Conservation (phyloP, 2,888 invertebrate genomes). For the Lasioglossum villosulum region DNA sequence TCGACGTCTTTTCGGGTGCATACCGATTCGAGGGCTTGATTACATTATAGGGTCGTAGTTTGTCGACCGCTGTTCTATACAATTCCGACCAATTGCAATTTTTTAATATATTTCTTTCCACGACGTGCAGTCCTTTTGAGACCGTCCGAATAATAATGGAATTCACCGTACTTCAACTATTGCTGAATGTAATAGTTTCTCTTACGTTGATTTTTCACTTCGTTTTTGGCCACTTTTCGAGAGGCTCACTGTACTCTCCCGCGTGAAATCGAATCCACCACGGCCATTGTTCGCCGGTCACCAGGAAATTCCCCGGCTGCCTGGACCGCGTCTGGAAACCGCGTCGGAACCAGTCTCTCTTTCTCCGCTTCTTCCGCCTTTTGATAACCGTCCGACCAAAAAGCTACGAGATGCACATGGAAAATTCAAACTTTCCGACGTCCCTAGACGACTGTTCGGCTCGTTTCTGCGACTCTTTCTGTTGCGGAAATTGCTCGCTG, state of each 20-base stretch:
- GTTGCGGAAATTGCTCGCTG: background rate
- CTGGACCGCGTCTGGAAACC: background rate
- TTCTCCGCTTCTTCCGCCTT: background rate
- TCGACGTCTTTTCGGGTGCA: too few species aligned
- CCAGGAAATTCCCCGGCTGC: background rate
- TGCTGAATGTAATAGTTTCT: background rate
- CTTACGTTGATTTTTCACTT: background rate
- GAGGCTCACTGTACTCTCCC: background rate
- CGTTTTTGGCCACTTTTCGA: background rate
- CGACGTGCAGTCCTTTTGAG: too few species aligned
- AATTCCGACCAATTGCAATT: too few species aligned
- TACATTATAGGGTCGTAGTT: too few species aligned
- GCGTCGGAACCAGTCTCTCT: background rate
- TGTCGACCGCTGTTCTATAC: too few species aligned
- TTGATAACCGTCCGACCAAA: background rate
- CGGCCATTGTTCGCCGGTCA: conserved; percentile 8
- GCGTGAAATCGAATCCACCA: conserved; percentile 16
- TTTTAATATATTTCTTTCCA: too few species aligned
- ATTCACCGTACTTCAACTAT: background rate
- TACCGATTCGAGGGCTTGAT: too few species aligned
- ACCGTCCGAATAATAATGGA: too few species aligned
- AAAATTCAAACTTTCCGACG: background rate
- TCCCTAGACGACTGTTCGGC: background rate
- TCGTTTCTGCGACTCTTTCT: background rate
- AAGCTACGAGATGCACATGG: background rate